Evolutionary conservation across 2,113 vertebrate species (phyloP), one percentile per base, ranked within the genome.

Genomic region (Acinonyx jubatus): DNA sequence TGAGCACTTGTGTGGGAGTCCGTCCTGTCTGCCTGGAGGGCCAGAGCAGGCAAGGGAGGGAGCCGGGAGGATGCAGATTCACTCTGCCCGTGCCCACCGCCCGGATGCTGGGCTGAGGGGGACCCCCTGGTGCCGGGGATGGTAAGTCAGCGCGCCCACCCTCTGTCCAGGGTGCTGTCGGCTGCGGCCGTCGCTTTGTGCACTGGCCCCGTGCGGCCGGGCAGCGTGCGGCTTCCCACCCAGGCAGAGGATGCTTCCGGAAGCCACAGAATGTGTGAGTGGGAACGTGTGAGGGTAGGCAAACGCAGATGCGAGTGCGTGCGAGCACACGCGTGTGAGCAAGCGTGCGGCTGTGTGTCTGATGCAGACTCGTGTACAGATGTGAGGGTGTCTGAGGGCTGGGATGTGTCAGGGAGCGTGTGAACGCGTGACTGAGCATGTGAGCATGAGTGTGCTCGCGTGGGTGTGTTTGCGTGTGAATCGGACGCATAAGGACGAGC

Each of bases 201-300:
- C 11, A 36, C 79, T 0, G n/a, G 68, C 45, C 4, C 19, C 0
- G 0, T 14, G 15, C 27, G 14, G 1, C 18, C 0, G 1, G 11
- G 63, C 10, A 23, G 36, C 18, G 2, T 2, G 19, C 25, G 21
- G 3, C 74, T 33, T 23, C n/a, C 1, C 21, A 36, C 18, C 23
- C n/a, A 1, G 65, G 29, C 4, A 36, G 66, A 68, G n/a, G 45
- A 23, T 5, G 36, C 38, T 79, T 38, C 16, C 3, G 8, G 61
- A 57, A 18, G 80, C 48, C 48, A 16, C 3, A 3, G 12, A 45
- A 31, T 3, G 18, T 21, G 14, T 33, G 27, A 15, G n/a, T 45
- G 18, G 25, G 63, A 23, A 18, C 25, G 18, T 33, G 18, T 19
- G 50, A 38, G 21, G 10, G 21, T 7, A 31, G 21, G 14, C 18